Percentiles rank a stretch among this genome's conserved stretches.
phyloP scores from a whole-genome alignment of 2,888 invertebrate species.

The Metellina segmentata region DNA sequence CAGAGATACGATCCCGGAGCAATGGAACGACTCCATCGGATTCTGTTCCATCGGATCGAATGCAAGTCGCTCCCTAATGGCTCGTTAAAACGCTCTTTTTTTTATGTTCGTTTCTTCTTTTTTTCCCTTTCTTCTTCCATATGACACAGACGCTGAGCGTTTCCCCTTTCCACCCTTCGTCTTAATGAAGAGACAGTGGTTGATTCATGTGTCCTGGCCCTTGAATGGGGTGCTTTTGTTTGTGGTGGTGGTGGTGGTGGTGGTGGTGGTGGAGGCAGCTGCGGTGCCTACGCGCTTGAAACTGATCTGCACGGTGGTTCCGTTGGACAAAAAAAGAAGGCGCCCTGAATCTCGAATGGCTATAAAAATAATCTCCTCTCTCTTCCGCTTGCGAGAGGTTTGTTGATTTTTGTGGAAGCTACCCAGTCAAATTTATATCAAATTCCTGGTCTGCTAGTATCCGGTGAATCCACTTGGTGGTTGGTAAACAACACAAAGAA shows the following conservation, averaged over 20 bases:
- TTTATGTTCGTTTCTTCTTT: not conserved
- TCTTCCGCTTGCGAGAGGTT: too few species aligned
- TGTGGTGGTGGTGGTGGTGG: not conserved
- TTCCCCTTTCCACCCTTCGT: not conserved
- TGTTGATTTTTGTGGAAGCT: too few species aligned
- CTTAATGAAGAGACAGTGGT: slow-evolving; percentile 48
- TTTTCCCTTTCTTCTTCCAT: not conserved
- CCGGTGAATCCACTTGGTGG: too few species aligned
- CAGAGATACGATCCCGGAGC: slow-evolving; percentile 12
- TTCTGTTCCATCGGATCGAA: not conserved
- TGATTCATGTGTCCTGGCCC: slow-evolving; percentile 32
- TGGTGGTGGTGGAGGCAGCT: slow-evolving; percentile 7
- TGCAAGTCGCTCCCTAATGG: slow-evolving; percentile 31
- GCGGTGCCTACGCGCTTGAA: slow-evolving; percentile 17
- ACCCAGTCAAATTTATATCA: too few species aligned
- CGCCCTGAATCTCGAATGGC: slow-evolving; percentile 1
- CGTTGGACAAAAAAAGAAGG: slow-evolving; percentile 5
- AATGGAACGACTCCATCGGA: not conserved
- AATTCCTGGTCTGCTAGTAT: too few species aligned
- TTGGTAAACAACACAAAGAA: too few species aligned
- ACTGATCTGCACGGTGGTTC: slow-evolving; percentile 17
- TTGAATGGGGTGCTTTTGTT: slow-evolving; percentile 53
- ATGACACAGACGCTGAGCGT: too few species aligned
- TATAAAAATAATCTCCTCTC: too few species aligned
- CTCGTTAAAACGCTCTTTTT: slow-evolving; percentile 29